Evolutionary conservation across 2,797 vertebrate genomes (phyloP).

Genomic region (Chaetodon trifasciatus): DNA sequence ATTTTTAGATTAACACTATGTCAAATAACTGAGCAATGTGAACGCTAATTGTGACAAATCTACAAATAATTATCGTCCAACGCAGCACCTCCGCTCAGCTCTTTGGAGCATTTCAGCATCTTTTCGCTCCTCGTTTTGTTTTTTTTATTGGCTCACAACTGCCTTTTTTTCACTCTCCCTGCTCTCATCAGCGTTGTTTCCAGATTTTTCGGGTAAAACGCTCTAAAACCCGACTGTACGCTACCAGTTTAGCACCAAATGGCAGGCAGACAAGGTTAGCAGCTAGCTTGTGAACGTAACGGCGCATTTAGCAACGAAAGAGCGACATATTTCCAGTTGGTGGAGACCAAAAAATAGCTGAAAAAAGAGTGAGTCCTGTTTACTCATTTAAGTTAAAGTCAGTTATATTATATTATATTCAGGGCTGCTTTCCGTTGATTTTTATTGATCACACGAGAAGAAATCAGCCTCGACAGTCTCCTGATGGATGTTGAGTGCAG

Average conservation of each 20-base stretch:
- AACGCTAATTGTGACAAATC: too few relatives aligned
- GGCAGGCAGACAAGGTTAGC: neutral
- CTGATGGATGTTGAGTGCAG: neutral
- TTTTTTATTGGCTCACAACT: neutral
- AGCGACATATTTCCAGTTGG: neutral
- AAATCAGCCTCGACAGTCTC: neutral
- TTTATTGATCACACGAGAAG: neutral
- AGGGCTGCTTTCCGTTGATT: too few relatives aligned
- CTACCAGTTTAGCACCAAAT: neutral
- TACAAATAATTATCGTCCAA: neutral
- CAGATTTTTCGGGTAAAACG: too few relatives aligned
- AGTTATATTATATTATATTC: too few relatives aligned
- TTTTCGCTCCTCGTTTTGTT: neutral
- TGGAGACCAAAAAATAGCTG: neutral
- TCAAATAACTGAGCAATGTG: too few relatives aligned
- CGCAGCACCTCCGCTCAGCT: neutral
- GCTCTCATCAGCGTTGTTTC: neutral
- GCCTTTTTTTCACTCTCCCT: neutral
- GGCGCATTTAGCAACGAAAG: neutral
- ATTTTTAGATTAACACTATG: neutral
- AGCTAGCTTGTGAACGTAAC: neutral
- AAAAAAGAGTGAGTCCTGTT: neutral
- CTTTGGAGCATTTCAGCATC: neutral
- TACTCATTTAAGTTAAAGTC: neutral
- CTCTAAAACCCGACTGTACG: too few relatives aligned